Percentiles rank a stretch among this genome's conserved stretches.
Evolutionary conservation across 92 coral and sea anemone species (phyloP).

Genomic region (Plumapathes pennacea): DNA sequence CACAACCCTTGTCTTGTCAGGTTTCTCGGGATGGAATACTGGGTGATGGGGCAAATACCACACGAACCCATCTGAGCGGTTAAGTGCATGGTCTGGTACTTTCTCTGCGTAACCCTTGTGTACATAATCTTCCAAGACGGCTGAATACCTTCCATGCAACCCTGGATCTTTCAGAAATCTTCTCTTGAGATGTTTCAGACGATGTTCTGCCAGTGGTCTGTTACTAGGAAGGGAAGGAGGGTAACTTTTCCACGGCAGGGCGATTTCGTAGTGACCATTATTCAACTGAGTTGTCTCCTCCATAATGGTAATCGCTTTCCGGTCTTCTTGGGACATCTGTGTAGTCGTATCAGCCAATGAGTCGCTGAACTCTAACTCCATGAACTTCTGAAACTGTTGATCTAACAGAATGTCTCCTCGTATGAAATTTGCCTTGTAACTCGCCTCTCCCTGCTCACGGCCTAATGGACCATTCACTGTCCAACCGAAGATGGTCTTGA

Average conservation of each 20-base stretch:
- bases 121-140: not conserved
- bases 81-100: not conserved
- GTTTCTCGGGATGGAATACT: constrained; percentile 14
- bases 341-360: constrained; percentile 5
- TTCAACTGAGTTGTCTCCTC: constrained; percentile 16
- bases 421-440: constrained; percentile 10
- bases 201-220: constrained; percentile 38
- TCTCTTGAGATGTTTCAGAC: constrained; percentile 15
- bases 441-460: constrained; percentile 1
- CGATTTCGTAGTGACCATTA: constrained; percentile 47
- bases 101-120: not conserved
- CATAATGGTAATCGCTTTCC: constrained; percentile 19
- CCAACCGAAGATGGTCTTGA: constrained; percentile 25
- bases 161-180: not conserved
- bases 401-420: constrained; percentile 8
- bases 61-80: not conserved
- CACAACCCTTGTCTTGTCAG: not conserved
- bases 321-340: constrained; percentile 35
- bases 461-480: constrained; percentile 33
- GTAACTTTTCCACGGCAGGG: constrained; percentile 41
- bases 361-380: constrained; percentile 59
- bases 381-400: constrained; percentile 33
- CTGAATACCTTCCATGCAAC: not conserved
- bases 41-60: constrained; percentile 22
- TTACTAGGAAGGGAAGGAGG: constrained; percentile 45